phyloP scores from a whole-genome alignment of 2,113 vertebrate species.

The Excalfactoria chinensis region DNA sequence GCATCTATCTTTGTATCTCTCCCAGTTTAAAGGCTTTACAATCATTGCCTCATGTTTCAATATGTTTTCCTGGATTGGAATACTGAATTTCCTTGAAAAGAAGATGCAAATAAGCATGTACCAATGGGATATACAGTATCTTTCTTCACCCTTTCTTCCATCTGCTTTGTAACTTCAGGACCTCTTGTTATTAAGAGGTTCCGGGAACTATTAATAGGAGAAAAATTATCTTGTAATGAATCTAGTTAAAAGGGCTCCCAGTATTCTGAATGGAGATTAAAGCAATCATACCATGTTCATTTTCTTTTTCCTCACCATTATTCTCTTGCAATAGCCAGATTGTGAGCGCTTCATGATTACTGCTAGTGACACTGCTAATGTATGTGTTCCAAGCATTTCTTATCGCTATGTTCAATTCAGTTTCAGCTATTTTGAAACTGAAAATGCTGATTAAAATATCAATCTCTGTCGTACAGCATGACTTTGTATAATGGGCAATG shows the following conservation, averaged over 20 bases:
- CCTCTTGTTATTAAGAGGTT: background rate
- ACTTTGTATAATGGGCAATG: background rate
- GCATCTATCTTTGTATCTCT: background rate
- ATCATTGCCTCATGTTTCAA: background rate
- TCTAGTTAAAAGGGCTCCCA: background rate
- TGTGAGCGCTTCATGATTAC: background rate
- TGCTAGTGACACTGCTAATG: background rate
- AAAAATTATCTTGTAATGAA: background rate
- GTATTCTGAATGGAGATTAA: background rate
- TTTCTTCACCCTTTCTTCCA: background rate
- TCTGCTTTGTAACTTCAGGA: too few species aligned
- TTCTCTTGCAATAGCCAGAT: background rate
- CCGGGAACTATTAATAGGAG: background rate
- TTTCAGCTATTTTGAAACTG: background rate
- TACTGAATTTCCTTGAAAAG: background rate
- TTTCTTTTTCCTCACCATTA: background rate
- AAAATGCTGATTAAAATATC: background rate
- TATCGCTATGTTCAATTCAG: background rate
- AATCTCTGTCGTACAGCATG: background rate
- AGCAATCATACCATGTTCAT: background rate
- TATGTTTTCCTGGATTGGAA: background rate
- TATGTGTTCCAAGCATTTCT: background rate
- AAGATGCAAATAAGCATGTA: background rate
- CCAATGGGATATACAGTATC: background rate
- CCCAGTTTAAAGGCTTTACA: background rate